phyloP scores from a whole-genome alignment of 2,113 vertebrate species.

The Neopipo cinnamomea region DNA sequence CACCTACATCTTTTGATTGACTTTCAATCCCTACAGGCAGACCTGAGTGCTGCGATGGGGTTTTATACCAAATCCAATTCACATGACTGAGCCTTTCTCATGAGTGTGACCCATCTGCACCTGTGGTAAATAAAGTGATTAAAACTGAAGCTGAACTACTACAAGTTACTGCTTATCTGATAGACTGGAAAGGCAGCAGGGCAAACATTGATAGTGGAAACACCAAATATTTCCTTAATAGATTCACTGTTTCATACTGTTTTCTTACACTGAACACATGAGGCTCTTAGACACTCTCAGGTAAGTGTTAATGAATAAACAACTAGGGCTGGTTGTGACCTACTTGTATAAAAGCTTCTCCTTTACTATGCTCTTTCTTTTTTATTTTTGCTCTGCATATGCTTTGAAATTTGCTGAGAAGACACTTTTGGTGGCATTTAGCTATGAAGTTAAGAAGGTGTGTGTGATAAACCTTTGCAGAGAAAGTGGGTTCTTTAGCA shows the following conservation, averaged over 20 bases:
- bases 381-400: fast-evolving
- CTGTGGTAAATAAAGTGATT: neutral
- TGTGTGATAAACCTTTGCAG: neutral
- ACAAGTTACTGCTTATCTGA: neutral
- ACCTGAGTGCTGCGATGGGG: fast-evolving
- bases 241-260: neutral
- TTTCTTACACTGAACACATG: neutral
- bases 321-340: neutral
- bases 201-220: neutral
- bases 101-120: neutral
- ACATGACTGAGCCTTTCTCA: neutral
- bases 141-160: neutral
- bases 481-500: fast-evolving
- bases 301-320: neutral
- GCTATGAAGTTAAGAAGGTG: neutral
- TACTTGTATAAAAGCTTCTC: neutral
- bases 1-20: fast-evolving
- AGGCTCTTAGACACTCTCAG: neutral
- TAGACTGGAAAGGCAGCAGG: neutral
- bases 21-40: fast-evolving
- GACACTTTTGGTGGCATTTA: neutral
- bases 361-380: fast-evolving
- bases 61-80: conserved; percentile 21
- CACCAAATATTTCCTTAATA: neutral
- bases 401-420: neutral